phyloP scores from a whole-genome alignment of 2,797 vertebrate species.

The Acridotheres tristis region DNA sequence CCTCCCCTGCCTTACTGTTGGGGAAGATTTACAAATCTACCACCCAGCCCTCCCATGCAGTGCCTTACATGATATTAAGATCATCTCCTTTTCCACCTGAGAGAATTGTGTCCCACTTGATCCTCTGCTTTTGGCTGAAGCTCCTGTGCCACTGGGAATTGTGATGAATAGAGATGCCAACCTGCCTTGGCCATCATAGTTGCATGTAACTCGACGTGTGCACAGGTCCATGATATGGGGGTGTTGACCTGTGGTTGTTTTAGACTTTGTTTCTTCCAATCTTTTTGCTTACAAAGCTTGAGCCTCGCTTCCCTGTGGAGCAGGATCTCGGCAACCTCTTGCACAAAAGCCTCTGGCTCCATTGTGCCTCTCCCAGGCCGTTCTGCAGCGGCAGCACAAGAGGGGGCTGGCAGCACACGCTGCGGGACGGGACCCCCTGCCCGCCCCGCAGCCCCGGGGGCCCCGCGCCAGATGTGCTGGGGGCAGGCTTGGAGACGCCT shows the following conservation, averaged over 20 bases:
- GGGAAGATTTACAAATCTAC: neutral
- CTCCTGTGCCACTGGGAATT: neutral
- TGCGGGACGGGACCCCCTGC: neutral
- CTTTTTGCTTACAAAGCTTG: neutral
- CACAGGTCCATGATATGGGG: neutral
- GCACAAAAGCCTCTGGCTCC: constrained; percentile 5
- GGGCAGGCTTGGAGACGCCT: neutral
- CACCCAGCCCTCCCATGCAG: neutral
- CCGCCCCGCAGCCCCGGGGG: neutral
- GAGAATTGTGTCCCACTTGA: neutral
- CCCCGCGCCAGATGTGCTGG: neutral
- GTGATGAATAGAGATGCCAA: neutral
- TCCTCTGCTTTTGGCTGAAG: neutral
- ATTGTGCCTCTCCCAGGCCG: neutral
- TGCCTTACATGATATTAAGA: neutral
- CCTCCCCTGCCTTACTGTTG: neutral
- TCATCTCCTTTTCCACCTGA: neutral
- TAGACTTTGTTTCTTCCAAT: neutral
- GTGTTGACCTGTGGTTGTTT: neutral
- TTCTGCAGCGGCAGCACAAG: constrained; percentile 25
- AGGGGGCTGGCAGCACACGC: constrained; percentile 44
- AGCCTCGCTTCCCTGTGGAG: neutral
- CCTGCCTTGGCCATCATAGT: neutral
- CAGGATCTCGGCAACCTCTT: neutral
- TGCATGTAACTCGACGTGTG: neutral